Evolutionary conservation across 2,797 vertebrate species (phyloP).

Genomic region (Pelobates cultripes): DNA sequence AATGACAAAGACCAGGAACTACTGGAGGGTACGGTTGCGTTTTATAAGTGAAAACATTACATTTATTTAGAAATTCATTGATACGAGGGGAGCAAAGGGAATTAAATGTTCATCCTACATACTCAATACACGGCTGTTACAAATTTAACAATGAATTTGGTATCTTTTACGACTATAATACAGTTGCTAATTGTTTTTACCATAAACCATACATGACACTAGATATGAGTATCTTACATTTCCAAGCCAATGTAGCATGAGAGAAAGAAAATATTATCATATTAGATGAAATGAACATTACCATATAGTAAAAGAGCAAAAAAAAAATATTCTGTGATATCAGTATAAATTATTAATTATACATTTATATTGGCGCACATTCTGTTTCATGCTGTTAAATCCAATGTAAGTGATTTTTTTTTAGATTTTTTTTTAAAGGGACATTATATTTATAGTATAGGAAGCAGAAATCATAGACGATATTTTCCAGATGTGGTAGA

Average conservation of each 20-base stretch:
- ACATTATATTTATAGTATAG: neutral
- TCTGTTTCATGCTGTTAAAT: neutral
- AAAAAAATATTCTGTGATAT: neutral
- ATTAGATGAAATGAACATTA: neutral
- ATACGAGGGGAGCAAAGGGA: neutral
- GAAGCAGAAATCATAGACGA: neutral
- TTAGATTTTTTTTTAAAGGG: neutral
- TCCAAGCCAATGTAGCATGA: neutral
- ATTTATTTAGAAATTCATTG: slow-evolving; percentile 38
- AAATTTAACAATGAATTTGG: slow-evolving; percentile 5
- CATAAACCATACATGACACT: slow-evolving; percentile 2
- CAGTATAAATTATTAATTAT: neutral
- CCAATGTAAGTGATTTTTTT: neutral
- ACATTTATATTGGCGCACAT: neutral
- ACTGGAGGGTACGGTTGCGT: slow-evolving; percentile 2
- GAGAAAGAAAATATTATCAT: neutral
- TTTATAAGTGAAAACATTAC: slow-evolving; percentile 23
- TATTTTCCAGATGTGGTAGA: neutral
- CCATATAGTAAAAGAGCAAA: neutral
- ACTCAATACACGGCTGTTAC: neutral
- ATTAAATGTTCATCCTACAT: slow-evolving; percentile 12
- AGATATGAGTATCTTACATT: neutral
- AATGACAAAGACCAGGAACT: slow-evolving; percentile 35
- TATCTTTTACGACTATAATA: neutral
- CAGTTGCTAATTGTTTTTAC: slow-evolving; percentile 16